These are phyloP conservation scores for Ptychoptera contaminata DNA, from an alignment of 2,888 invertebrate genomes.

Conservation along the genomic window DNA sequence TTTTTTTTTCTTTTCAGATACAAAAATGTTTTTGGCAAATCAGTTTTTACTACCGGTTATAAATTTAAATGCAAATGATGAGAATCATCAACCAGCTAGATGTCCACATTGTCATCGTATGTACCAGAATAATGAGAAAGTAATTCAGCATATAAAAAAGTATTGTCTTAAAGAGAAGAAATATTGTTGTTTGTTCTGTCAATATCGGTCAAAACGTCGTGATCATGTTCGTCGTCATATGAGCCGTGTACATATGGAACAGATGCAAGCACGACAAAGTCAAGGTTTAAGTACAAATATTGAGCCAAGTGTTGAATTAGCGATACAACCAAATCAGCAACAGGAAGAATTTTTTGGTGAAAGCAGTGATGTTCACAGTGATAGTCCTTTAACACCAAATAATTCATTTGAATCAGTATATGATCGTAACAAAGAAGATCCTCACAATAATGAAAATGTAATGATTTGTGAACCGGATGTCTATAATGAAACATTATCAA, in stretches of 20 bases:
- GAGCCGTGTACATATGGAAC: conserved; percentile 25
- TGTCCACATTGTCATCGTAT: conserved; percentile 28
- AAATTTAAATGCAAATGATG: not conserved
- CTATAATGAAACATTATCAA: too few species aligned
- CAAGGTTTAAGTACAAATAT: too few species aligned
- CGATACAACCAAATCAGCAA: not conserved
- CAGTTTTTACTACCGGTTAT: too few species aligned
- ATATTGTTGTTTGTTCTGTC: conserved; percentile 28
- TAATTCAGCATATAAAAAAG: conserved; percentile 27
- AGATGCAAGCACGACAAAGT: conserved; percentile 17
- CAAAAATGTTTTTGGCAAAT: too few species aligned
- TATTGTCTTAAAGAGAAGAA: conserved; percentile 30
- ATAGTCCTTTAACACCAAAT: conserved; percentile 7
- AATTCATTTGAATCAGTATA: too few species aligned
- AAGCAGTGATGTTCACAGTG: conserved; percentile 10
- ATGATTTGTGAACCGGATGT: too few species aligned
- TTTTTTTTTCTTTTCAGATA: too few species aligned
- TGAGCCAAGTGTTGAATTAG: too few species aligned
- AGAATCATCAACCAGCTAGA: conserved; percentile 13
- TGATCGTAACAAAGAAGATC: too few species aligned
- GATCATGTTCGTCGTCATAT: conserved; percentile 28
- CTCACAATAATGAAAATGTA: too few species aligned
- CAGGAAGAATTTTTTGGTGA: not conserved
- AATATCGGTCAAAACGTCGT: conserved; percentile 28
- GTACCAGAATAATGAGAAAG: conserved; percentile 24